A percentile compares a stretch with the other conserved stretches of the same genome.
These are phyloP conservation scores for Podiceps cristatus DNA, from an alignment of 2,113 vertebrate species.

Conservation along the genomic window DNA sequence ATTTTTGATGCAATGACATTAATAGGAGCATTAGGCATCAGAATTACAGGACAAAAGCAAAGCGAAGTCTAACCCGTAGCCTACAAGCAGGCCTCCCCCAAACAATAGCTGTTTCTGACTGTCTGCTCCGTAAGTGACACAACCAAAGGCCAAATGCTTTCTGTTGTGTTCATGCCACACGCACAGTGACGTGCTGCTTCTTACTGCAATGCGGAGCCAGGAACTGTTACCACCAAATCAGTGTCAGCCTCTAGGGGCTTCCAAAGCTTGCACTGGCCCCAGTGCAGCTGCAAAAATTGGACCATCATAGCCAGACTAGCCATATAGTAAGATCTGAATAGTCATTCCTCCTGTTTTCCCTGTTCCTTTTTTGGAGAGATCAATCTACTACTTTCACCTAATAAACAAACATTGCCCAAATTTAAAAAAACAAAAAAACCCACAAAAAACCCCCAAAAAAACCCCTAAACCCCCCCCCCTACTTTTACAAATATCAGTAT, in stretches of 20 bases:
- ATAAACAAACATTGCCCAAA: neutral
- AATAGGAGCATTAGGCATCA: neutral
- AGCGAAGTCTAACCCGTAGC: neutral
- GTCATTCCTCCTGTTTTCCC: neutral
- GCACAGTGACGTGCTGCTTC: fast-evolving
- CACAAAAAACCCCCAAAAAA: neutral
- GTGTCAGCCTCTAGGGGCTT: neutral
- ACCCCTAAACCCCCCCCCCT: too few species aligned
- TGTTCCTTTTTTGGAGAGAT: neutral
- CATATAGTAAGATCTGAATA: neutral
- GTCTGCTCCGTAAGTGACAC: neutral
- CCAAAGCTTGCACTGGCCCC: neutral
- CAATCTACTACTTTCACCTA: neutral
- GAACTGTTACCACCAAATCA: neutral
- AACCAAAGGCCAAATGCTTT: neutral
- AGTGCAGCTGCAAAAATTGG: neutral
- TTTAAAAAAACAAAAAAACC: neutral
- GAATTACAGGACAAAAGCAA: neutral
- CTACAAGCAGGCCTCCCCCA: neutral
- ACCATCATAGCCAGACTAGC: neutral
- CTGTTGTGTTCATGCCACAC: neutral
- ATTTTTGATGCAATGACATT: neutral
- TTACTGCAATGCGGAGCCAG: neutral
- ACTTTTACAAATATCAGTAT: neutral
- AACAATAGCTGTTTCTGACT: neutral